phyloP scores from a whole-genome alignment of 2,113 vertebrate genomes.

The Oreochromis tanganicae region DNA sequence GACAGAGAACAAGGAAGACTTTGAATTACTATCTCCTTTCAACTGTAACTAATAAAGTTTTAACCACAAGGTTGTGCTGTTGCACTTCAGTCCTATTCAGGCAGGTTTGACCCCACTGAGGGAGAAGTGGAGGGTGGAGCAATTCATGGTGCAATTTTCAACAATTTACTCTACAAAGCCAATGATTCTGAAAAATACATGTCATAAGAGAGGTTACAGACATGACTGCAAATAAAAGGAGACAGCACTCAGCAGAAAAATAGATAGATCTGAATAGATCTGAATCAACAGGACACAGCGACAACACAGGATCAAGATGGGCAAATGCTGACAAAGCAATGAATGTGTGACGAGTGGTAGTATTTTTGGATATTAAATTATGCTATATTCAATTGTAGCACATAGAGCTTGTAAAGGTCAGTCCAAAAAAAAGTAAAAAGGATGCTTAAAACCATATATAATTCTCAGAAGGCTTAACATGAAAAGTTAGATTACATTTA shows the following conservation, averaged over 20 bases:
- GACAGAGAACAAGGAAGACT: neutral
- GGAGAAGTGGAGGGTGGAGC: neutral
- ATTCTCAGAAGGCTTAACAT: neutral
- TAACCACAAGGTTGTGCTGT: slow-evolving; percentile 60
- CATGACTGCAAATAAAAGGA: slow-evolving; percentile 8
- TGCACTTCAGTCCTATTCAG: slow-evolving; percentile 14
- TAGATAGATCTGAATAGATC: neutral
- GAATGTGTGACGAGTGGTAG: neutral
- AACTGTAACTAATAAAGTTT: neutral
- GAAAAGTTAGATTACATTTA: neutral
- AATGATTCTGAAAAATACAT: slow-evolving; percentile 15
- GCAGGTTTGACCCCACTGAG: neutral
- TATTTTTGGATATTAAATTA: neutral
- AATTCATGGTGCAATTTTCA: neutral
- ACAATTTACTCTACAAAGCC: slow-evolving; percentile 27
- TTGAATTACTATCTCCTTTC: neutral
- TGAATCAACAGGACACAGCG: slow-evolving; percentile 1
- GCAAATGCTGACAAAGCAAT: slow-evolving; percentile 1
- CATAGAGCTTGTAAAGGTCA: neutral
- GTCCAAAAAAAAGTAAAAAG: neutral
- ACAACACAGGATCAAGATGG: neutral
- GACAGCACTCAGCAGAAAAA: neutral
- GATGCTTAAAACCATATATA: neutral
- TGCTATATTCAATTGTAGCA: neutral
- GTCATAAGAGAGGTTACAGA: neutral